Percentiles rank a stretch among this genome's conserved stretches.
Conservation (phyloP, 2,797 vertebrate genomes). For the Cynopterus sphinx region DNA sequence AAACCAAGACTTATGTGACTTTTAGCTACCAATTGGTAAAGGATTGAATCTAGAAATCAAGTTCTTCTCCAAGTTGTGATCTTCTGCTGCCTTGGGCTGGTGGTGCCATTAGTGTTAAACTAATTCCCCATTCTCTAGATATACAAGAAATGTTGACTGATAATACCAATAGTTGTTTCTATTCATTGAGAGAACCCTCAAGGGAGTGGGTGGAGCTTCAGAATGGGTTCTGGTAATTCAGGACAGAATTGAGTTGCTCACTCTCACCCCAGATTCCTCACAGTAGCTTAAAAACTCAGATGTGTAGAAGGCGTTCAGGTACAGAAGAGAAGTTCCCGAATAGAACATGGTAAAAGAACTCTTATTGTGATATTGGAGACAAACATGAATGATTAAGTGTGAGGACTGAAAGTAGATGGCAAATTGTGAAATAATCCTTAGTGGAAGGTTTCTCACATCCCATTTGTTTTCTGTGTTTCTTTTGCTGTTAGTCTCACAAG, state of each 20-base stretch:
- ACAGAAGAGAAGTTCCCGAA: background rate
- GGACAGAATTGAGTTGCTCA: background rate
- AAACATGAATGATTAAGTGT: background rate
- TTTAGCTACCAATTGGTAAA: background rate
- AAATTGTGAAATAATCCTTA: background rate
- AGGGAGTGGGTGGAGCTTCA: background rate
- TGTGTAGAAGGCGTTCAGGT: background rate
- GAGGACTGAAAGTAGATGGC: background rate
- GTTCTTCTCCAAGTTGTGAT: background rate
- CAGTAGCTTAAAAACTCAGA: background rate
- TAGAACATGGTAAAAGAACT: background rate
- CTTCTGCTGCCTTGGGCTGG: background rate
- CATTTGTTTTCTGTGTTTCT: constrained; percentile 38
- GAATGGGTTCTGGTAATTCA: background rate
- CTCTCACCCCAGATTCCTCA: background rate
- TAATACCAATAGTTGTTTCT: background rate
- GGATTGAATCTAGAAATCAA: background rate
- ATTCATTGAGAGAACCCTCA: background rate
- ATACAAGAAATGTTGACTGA: background rate
- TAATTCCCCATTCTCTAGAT: background rate
- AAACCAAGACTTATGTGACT: background rate
- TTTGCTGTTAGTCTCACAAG: constrained; percentile 30
- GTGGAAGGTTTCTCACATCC: constrained; percentile 25
- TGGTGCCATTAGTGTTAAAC: background rate
- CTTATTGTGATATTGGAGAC: background rate